Percentiles rank a stretch among this genome's conserved stretches.
Conservation (phyloP, 2,113 vertebrate species). For the Tichodroma muraria region DNA sequence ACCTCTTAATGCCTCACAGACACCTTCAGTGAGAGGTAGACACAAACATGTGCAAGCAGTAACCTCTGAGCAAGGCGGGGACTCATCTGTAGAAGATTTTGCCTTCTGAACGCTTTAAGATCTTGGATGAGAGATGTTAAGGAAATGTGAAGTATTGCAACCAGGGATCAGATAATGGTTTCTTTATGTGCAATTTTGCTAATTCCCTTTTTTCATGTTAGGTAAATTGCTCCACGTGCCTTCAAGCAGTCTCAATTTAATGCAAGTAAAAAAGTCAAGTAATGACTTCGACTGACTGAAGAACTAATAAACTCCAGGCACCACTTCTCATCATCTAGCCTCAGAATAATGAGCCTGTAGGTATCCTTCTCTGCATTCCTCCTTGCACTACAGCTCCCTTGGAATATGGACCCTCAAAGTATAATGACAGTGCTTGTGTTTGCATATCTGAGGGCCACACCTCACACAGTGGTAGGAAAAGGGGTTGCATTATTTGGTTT, state of each 20-base stretch:
- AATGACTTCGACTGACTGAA: constrained; percentile 18
- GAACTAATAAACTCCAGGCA: not conserved
- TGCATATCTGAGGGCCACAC: not conserved
- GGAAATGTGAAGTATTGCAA: not conserved
- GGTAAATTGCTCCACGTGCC: not conserved
- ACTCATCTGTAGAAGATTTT: not conserved
- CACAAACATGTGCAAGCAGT: not conserved
- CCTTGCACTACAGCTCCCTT: not conserved
- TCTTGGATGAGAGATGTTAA: not conserved
- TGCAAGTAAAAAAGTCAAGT: not conserved
- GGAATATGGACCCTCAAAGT: not conserved
- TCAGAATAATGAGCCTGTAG: not conserved
- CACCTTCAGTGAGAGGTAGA: not conserved
- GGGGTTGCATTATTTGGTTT: not conserved
- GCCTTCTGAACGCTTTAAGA: not conserved
- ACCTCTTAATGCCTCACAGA: not conserved
- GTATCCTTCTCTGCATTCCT: not conserved
- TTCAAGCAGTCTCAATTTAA: constrained; percentile 5
- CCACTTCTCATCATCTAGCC: not conserved
- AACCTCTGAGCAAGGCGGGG: not conserved
- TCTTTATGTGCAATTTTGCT: not conserved
- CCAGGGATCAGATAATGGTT: not conserved
- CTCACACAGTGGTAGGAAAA: not conserved
- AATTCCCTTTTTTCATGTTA: not conserved
- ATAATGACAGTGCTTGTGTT: not conserved